Conservation (phyloP, 2,888 invertebrate genomes). For the Andrena minutula region DNA sequence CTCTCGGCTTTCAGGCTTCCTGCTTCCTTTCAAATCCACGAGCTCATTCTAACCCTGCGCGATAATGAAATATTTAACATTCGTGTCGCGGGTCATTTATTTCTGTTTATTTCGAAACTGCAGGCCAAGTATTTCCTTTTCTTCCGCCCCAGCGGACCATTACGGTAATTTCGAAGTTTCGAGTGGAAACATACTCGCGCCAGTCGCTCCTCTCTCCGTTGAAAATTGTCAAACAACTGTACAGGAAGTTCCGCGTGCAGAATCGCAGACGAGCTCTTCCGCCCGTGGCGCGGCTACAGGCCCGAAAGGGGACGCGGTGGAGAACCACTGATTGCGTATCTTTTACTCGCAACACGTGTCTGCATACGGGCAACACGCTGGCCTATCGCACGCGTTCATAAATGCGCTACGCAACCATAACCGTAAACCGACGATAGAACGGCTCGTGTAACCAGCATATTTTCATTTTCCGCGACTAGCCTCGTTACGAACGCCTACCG, state of each 20-base stretch:
- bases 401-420: slow-evolving; percentile 43
- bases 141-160: background rate
- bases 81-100: slow-evolving; percentile 14
- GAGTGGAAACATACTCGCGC: background rate
- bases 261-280: background rate
- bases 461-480: slow-evolving; percentile 27
- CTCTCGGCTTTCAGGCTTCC: slow-evolving; percentile 25
- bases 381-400: slow-evolving; percentile 41
- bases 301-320: background rate
- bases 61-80: slow-evolving; percentile 4
- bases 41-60: slow-evolving; percentile 23
- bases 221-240: background rate
- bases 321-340: slow-evolving; percentile 29
- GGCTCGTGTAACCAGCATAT: slow-evolving; percentile 23
- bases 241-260: background rate
- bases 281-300: background rate
- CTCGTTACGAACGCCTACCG: background rate
- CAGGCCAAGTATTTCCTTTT: background rate
- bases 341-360: slow-evolving; percentile 51
- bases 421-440: slow-evolving; percentile 28
- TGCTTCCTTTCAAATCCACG: slow-evolving; percentile 41
- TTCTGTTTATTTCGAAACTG: background rate
- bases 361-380: slow-evolving; percentile 44
- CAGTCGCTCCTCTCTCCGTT: no score
- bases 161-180: background rate